Evolutionary conservation across 2,797 vertebrate species (phyloP).

Genomic region (Rhinatrema bivittatum): DNA sequence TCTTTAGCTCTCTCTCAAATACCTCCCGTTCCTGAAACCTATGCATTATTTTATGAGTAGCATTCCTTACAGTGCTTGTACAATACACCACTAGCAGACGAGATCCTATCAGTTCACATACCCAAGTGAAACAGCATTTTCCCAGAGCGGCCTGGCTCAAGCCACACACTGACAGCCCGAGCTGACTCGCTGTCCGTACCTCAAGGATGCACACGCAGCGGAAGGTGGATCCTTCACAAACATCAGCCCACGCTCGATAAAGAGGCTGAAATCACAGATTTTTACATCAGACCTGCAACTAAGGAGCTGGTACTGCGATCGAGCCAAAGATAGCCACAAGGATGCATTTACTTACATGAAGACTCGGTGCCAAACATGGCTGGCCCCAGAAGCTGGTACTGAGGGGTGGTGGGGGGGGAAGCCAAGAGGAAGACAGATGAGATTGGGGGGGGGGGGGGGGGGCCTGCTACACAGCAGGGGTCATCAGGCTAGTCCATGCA

Average conservation of each 20-base stretch:
- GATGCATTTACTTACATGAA: conserved; percentile 97
- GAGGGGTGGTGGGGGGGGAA: conserved; percentile 53
- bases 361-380: conserved; percentile 99
- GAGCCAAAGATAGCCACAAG: too few species aligned
- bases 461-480: conserved; percentile 85
- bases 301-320: too few species aligned
- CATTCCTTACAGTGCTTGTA: background rate
- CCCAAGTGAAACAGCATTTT: conserved; percentile 20
- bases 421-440: conserved; percentile 36
- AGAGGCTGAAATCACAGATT: conserved; percentile 24
- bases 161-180: conserved; percentile 23
- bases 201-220: conserved; percentile 24
- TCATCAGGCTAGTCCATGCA: conserved; percentile 93
- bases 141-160: conserved; percentile 26
- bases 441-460: conserved; percentile 63
- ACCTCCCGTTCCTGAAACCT: conserved; percentile 7
- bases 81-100: conserved; percentile 29
- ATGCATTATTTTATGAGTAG: conserved; percentile 6
- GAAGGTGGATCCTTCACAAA: conserved; percentile 17
- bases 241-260: conserved; percentile 16
- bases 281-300: conserved; percentile 18
- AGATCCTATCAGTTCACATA: conserved; percentile 27
- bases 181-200: conserved; percentile 12
- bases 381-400: conserved; percentile 82
- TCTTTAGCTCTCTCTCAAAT: conserved; percentile 21